Conservation (phyloP, 2,888 invertebrate species). For the Trachelus iudaicus region DNA sequence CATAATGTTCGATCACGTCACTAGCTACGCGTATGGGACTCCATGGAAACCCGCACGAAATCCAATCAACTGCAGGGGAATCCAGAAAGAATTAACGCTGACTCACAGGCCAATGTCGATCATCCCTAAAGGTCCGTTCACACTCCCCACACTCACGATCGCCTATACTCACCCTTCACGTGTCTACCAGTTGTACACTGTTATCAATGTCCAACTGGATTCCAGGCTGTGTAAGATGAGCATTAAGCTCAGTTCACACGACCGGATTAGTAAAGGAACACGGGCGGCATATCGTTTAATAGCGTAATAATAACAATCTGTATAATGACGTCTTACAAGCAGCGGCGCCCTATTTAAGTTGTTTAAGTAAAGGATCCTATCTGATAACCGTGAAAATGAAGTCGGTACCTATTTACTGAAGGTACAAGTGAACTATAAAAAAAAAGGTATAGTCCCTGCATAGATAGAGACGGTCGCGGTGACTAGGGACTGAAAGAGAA, state of each 20-base stretch:
- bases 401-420: background rate
- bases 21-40: background rate
- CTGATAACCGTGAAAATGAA: background rate
- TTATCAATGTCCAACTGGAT: background rate
- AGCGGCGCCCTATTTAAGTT: background rate
- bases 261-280: background rate
- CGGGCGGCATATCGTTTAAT: background rate
- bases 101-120: conserved; percentile 16
- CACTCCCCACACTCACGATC: background rate
- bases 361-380: background rate
- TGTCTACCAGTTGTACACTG: background rate
- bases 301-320: background rate
- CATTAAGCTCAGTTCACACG: background rate
- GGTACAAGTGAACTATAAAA: background rate
- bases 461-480: background rate
- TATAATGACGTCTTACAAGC: background rate
- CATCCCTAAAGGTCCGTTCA: background rate
- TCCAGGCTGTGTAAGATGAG: background rate
- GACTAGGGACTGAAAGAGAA: background rate
- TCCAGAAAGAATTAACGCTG: conserved; percentile 13
- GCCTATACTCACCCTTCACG: background rate
- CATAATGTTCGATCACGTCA: background rate
- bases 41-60: conserved; percentile 12
- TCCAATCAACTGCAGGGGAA: conserved; percentile 17
- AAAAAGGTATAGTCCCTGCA: background rate